These are phyloP conservation scores for Charanyca ferruginea DNA, from an alignment of 2,888 invertebrate species.

Conservation along the genomic window DNA sequence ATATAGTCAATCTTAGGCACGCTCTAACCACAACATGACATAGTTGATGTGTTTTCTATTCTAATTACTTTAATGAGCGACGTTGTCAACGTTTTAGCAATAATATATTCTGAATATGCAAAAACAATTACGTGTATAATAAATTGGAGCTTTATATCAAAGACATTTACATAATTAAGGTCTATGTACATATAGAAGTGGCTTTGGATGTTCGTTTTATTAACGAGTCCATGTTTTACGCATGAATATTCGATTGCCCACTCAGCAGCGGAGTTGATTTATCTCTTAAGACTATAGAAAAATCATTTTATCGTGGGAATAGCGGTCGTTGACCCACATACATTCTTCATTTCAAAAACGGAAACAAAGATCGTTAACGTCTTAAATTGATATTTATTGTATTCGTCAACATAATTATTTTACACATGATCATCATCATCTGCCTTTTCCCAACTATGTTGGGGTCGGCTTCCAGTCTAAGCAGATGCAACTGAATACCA, in stretches of 20 bases:
- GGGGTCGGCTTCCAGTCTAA: too few relatives aligned
- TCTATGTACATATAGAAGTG: slow-evolving; percentile 71
- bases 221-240: slow-evolving; percentile 72
- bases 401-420: too few relatives aligned
- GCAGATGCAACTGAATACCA: too few relatives aligned
- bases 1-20: slow-evolving; percentile 43
- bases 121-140: slow-evolving; percentile 58
- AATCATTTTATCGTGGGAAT: too few relatives aligned
- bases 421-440: too few relatives aligned
- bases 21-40: slow-evolving; percentile 36
- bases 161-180: slow-evolving; percentile 81
- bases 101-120: slow-evolving; percentile 50
- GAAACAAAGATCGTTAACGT: too few relatives aligned
- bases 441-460: too few relatives aligned
- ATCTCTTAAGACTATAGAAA: too few relatives aligned
- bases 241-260: slow-evolving; percentile 82
- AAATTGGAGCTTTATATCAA: slow-evolving; percentile 69
- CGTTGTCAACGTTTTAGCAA: slow-evolving; percentile 33
- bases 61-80: slow-evolving; percentile 32
- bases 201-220: slow-evolving; percentile 74
- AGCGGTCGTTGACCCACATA: too few relatives aligned
- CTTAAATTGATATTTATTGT: too few relatives aligned
- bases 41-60: slow-evolving; percentile 45
- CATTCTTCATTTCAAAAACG: too few relatives aligned
- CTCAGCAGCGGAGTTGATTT: slow-evolving; percentile 72